A percentile compares a stretch with the other conserved stretches of the same genome.
These are phyloP conservation scores for Nymphicus hollandicus DNA, from an alignment of 2,113 vertebrate species.

Conservation along the genomic window DNA sequence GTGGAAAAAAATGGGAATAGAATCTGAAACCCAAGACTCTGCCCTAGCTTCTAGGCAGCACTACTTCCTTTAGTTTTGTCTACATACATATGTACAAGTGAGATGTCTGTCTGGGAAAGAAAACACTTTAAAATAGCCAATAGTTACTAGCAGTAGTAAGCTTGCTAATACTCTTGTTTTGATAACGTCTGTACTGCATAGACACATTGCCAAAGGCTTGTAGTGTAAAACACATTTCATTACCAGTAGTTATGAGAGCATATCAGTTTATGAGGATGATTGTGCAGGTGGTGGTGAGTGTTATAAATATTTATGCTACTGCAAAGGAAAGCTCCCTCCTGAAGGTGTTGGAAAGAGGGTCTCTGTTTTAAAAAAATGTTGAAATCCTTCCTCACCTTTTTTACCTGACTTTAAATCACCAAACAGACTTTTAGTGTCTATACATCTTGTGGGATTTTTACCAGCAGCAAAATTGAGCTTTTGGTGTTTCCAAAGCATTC, in stretches of 20 bases:
- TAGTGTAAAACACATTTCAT: slow-evolving; percentile 7
- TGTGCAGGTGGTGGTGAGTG: slow-evolving; percentile 58
- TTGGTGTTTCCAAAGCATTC: background rate
- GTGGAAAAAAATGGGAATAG: background rate
- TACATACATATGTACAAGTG: background rate
- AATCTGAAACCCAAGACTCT: background rate
- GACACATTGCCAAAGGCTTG: slow-evolving; percentile 24
- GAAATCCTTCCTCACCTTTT: slow-evolving; percentile 55
- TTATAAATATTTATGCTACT: slow-evolving; percentile 68
- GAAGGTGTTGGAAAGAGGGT: slow-evolving; percentile 50
- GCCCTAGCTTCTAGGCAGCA: background rate
- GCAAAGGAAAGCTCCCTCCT: slow-evolving; percentile 50
- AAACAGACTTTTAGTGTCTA: slow-evolving; percentile 61
- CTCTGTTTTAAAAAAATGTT: slow-evolving; percentile 55
- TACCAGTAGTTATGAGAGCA: slow-evolving; percentile 45
- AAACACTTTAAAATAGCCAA: slow-evolving; percentile 10
- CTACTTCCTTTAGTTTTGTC: background rate
- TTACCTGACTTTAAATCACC: slow-evolving; percentile 49
- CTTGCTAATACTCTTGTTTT: slow-evolving; percentile 49
- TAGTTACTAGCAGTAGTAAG: background rate
- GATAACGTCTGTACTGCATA: slow-evolving; percentile 30
- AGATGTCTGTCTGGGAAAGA: slow-evolving; percentile 21
- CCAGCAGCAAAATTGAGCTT: slow-evolving; percentile 18
- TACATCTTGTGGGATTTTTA: slow-evolving; percentile 21
- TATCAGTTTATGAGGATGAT: slow-evolving; percentile 67